A percentile compares a stretch with the other conserved stretches of the same genome.
Evolutionary conservation across 37 sponge, comb jelly and placozoan genomes (phyloP).

Genomic region (Aplysina aerophoba): DNA sequence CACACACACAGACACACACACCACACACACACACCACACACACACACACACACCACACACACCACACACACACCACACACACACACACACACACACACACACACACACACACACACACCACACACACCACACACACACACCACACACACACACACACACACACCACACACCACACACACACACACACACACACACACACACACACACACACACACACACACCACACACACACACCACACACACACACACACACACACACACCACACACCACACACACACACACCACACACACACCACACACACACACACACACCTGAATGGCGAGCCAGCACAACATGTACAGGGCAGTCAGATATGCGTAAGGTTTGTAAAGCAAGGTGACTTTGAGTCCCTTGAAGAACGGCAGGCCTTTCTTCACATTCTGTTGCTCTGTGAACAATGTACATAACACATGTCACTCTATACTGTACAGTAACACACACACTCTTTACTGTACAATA

Average conservation of each 20-base stretch:
- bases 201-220: slow-evolving; percentile 29
- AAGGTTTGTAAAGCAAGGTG: slow-evolving; percentile 59
- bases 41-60: slow-evolving; percentile 53
- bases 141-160: slow-evolving; percentile 30
- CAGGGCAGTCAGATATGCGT: slow-evolving; percentile 43
- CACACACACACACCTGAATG: slow-evolving; percentile 55
- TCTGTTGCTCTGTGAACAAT: slow-evolving; percentile 41
- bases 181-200: neutral
- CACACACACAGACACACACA: neutral
- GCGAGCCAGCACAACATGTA: slow-evolving; percentile 76
- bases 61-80: no score
- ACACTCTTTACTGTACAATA: neutral
- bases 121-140: no score
- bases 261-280: no score
- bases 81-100: no score
- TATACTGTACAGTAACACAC: neutral
- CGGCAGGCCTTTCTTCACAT: slow-evolving; percentile 39
- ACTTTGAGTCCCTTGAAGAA: slow-evolving; percentile 54
- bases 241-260: slow-evolving; percentile 30
- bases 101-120: slow-evolving; percentile 14
- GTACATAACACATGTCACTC: neutral
- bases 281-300: neutral
- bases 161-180: slow-evolving; percentile 26
- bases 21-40: slow-evolving; percentile 28
- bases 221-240: no score